A percentile compares a stretch with the other conserved stretches of the same genome.
Conservation (phyloP, 1,140 invertebrate genomes). For the Teleogryllus occipitalis region DNA sequence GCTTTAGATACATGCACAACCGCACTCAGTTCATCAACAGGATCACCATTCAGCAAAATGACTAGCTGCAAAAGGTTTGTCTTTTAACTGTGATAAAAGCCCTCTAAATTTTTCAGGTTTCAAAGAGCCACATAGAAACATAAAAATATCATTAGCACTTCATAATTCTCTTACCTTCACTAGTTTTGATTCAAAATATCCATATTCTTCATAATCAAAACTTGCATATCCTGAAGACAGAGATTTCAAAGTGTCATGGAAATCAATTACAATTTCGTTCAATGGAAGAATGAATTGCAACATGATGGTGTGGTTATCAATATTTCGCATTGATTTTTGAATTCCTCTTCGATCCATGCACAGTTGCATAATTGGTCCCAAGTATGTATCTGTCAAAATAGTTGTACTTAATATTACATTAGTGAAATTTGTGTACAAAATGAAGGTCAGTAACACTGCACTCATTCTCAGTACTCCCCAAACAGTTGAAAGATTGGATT, state of each 20-base stretch:
- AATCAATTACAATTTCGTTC: conserved; percentile 89
- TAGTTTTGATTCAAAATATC: conserved; percentile 63
- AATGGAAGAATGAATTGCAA: conserved; percentile 79
- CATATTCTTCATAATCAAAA: conserved; percentile 94
- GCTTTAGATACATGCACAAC: conserved; percentile 71
- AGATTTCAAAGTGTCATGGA: conserved; percentile 87
- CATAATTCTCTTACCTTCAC: conserved; percentile 49
- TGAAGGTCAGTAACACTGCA: no score
- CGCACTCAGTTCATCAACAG: conserved; percentile 79
- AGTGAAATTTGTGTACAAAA: neutral
- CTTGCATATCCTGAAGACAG: conserved; percentile 90
- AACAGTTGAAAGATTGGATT: no score
- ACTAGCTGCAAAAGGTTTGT: conserved; percentile 48
- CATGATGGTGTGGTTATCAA: conserved; percentile 75
- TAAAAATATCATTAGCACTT: neutral
- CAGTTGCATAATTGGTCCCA: conserved; percentile 59
- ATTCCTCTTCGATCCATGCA: conserved; percentile 72
- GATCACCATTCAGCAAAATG: conserved; percentile 70
- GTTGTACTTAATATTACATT: neutral
- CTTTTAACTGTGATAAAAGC: no score
- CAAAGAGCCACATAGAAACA: neutral
- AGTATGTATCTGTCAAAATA: conserved; percentile 48
- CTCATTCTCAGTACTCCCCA: no score
- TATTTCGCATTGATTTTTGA: conserved; percentile 61
- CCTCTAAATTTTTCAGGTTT: neutral